These are phyloP conservation scores for Umimayanthus kanabou DNA, from an alignment of 92 coral and sea anemone species.

Conservation along the genomic window DNA sequence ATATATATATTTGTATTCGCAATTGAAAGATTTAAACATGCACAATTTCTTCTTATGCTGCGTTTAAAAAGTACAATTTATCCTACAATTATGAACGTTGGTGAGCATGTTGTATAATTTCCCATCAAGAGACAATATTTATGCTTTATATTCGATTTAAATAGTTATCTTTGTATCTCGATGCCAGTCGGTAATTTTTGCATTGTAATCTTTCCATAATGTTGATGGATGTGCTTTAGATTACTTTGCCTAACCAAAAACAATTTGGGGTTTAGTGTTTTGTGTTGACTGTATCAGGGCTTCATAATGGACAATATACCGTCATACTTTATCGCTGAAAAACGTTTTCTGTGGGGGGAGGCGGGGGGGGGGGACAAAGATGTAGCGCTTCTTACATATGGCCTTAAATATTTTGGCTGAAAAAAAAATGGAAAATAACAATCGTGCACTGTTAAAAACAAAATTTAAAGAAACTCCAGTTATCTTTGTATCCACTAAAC, in stretches of 20 bases:
- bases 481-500: neutral
- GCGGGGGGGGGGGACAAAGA: neutral
- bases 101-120: neutral
- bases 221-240: neutral
- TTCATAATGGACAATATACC: neutral
- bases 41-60: neutral
- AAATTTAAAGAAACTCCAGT: neutral
- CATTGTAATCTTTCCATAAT: neutral
- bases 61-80: neutral
- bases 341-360: neutral
- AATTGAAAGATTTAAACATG: neutral
- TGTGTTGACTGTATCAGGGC: neutral
- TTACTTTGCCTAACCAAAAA: neutral
- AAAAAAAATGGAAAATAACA: neutral
- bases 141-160: neutral
- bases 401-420: neutral
- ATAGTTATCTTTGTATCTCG: neutral
- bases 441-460: neutral
- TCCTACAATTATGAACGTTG: too few relatives aligned
- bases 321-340: neutral
- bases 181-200: neutral
- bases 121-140: neutral
- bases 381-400: conserved; percentile 2
- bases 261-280: neutral
- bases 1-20: too few relatives aligned